Base-by-base conservation (phyloP, 2,113 vertebrate species). In the Vulpes lagopus region DNA sequence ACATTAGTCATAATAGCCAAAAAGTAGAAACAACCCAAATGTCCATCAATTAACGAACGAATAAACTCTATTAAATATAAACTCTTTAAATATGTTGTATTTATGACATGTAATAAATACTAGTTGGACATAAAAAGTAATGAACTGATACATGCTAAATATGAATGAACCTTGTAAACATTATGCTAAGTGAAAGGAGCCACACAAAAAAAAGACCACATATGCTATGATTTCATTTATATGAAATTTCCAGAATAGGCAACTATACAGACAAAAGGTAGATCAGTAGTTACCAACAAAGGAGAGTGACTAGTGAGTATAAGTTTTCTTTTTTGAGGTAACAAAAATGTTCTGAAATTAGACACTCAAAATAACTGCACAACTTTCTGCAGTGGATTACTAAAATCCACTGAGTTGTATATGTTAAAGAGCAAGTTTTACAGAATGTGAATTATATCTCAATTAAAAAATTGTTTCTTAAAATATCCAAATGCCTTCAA, bases 401-500 rank as follows among this genome's bases (percentile, higher is more conserved):
- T 83, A 87, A 67, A 69, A 90, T 30, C 11, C 79, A 92, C 1
- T 74, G 38, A 90, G 16, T 1, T 83, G 8, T 86, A 53, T 1
- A 51, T 4, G 30, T 86, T 27, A 88, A 92, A 90, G 62, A 35
- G 6, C 17, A 74, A 60, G 86, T 64, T 71, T 92, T 82, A 73
- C 8, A 59, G 15, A 17, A 43, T 78, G 6, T 92, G 43, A 96
- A 96, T 89, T 84, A 60, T 69, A 89, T 25, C 71, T 69, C 59
- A 71, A 43, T 67, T 76, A 85, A 84, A 53, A 43, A 87, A 64
- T 0, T 55, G 10, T 59, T 92, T 64, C 74, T 90, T 60, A 94
- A 74, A 79, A 94, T 93, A 97, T 55, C 80, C 87, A 95, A 94
- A 97, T 78, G 35, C 4, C 55, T 96, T 95, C 76, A 81, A 22